Evolutionary conservation across 2,888 invertebrate species (phyloP).

Genomic region (Drosophila putrida): DNA sequence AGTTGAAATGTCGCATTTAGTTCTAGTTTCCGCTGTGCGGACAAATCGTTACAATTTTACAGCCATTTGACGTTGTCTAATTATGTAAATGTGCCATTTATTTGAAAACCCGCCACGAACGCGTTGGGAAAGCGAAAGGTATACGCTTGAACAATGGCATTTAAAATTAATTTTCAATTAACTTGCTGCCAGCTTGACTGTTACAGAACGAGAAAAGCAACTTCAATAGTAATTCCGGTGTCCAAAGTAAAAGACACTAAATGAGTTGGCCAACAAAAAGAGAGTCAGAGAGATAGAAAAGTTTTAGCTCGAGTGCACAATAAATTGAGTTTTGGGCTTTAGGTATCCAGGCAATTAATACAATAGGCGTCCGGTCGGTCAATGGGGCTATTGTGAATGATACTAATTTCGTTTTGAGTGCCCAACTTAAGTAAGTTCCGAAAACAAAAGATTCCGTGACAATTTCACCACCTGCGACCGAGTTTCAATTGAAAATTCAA

Average conservation of each 20-base stretch:
- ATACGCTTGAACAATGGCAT: slow-evolving; percentile 63
- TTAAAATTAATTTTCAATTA: slow-evolving; percentile 78
- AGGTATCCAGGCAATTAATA: slow-evolving; percentile 55
- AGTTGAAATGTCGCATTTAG: slow-evolving; percentile 17
- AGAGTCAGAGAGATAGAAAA: slow-evolving; percentile 20
- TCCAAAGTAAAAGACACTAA: slow-evolving; percentile 33
- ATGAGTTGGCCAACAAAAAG: slow-evolving; percentile 20
- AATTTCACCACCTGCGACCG: slow-evolving; percentile 43
- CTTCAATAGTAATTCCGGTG: slow-evolving; percentile 33
- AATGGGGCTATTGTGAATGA: slow-evolving; percentile 51
- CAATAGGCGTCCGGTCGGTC: slow-evolving; percentile 29
- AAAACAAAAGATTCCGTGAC: slow-evolving; percentile 29
- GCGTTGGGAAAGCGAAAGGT: slow-evolving; percentile 1
- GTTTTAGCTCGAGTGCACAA: slow-evolving; percentile 41
- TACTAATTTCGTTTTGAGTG: slow-evolving; percentile 64
- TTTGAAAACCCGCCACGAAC: slow-evolving; percentile 23
- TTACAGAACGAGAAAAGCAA: slow-evolving; percentile 4
- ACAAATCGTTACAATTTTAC: slow-evolving; percentile 52
- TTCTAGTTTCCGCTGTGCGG: slow-evolving; percentile 29
- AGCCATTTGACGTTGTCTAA: slow-evolving; percentile 60
- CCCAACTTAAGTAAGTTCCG: slow-evolving; percentile 39
- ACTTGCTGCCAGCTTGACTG: slow-evolving; percentile 45
- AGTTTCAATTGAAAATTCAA: slow-evolving; percentile 70
- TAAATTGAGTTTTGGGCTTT: slow-evolving; percentile 61
- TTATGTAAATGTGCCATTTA: slow-evolving; percentile 71